phyloP scores from a whole-genome alignment of 2,113 vertebrate genomes.

The Gavia stellata region DNA sequence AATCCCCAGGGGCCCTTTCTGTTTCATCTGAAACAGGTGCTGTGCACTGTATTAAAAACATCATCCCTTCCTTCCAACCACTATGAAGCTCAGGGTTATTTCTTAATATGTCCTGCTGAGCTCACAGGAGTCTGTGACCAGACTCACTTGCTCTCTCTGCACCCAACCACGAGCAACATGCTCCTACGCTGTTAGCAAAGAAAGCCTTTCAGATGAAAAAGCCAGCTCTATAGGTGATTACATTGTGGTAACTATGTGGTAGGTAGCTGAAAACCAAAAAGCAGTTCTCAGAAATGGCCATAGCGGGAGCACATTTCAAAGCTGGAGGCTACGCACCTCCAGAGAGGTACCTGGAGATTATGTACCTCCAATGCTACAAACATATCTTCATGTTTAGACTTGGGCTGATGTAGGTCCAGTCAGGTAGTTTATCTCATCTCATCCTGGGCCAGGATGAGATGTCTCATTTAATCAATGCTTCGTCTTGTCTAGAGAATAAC shows the following conservation, averaged over 20 bases:
- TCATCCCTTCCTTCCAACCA: neutral
- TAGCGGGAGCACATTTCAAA: neutral
- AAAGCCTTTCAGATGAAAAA: neutral
- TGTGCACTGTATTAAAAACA: neutral
- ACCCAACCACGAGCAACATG: fast-evolving
- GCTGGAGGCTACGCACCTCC: neutral
- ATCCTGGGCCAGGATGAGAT: neutral
- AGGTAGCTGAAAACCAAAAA: neutral
- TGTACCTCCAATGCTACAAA: neutral
- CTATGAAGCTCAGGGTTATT: neutral
- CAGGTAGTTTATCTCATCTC: neutral
- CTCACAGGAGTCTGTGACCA: neutral
- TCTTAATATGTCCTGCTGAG: neutral
- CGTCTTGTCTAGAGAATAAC: neutral
- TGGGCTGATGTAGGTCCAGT: neutral
- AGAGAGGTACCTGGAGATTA: neutral
- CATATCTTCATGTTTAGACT: too few relatives aligned
- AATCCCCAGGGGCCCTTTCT: neutral
- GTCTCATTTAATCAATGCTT: neutral
- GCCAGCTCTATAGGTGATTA: neutral
- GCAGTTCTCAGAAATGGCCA: neutral
- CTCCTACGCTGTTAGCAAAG: neutral
- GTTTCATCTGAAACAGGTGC: neutral
- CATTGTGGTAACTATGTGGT: neutral
- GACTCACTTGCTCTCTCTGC: neutral